Conservation (phyloP, 2,113 vertebrate species). For the Melozone crissalis region DNA sequence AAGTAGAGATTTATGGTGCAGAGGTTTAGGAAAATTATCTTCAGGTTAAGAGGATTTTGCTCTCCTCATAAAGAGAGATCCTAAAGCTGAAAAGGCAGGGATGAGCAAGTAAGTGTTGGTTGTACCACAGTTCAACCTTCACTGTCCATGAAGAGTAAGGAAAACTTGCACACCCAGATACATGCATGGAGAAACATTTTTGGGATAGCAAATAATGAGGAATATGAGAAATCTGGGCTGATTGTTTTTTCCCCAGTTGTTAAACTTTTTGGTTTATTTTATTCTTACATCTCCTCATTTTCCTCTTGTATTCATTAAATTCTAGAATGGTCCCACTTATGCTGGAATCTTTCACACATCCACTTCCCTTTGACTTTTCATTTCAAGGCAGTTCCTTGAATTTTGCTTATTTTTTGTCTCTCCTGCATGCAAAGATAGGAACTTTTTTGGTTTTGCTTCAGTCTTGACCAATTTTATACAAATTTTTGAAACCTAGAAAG, state of each 20-base stretch:
- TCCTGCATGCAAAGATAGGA: background rate
- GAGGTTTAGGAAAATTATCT: background rate
- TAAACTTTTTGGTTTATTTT: background rate
- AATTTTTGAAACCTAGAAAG: background rate
- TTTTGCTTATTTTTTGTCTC: background rate
- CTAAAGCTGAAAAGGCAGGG: background rate
- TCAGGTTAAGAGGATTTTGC: background rate
- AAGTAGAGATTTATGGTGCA: background rate
- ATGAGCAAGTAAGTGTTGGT: background rate
- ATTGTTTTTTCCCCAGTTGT: background rate
- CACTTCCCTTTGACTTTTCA: background rate
- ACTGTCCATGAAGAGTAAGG: background rate
- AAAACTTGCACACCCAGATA: no score
- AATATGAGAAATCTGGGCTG: background rate
- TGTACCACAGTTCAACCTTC: background rate
- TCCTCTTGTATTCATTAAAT: background rate
- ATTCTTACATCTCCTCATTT: background rate
- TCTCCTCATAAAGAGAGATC: background rate
- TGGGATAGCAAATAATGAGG: background rate
- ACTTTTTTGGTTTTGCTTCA: background rate
- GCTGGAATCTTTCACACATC: background rate
- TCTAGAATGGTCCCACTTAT: background rate
- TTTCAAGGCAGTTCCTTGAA: background rate
- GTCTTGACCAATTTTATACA: background rate
- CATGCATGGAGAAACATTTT: background rate